A percentile compares a stretch with the other conserved stretches of the same genome.
Evolutionary conservation across 2,113 vertebrate genomes (phyloP).

Genomic region (Ascaphus truei): DNA sequence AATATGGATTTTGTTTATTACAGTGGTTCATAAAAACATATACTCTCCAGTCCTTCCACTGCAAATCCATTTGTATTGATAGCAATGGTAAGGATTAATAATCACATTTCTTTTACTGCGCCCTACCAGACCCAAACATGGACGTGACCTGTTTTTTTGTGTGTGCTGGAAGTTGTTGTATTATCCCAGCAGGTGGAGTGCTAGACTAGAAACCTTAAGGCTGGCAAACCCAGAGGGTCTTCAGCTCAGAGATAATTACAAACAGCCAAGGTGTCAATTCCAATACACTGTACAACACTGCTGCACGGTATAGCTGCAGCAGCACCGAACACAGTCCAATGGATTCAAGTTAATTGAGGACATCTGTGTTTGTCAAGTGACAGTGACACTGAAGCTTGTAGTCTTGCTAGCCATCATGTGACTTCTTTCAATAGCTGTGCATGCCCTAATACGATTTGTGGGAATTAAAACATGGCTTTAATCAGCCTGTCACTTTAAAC

Average conservation of each 20-base stretch:
- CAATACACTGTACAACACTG: neutral
- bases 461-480: no score
- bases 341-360: neutral
- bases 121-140: neutral
- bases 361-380: neutral
- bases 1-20: no score
- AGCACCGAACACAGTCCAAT: neutral
- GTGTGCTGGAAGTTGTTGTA: neutral
- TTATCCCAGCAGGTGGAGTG: slow-evolving; percentile 7
- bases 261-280: slow-evolving; percentile 1
- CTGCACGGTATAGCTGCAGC: neutral
- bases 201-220: neutral
- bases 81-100: neutral
- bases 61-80: neutral
- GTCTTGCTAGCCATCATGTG: no score
- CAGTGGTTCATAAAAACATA: no score
- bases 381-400: neutral
- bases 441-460: no score
- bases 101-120: neutral
- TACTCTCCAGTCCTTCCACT: no score
- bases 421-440: no score
- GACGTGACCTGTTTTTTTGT: neutral
- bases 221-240: neutral
- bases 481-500: no score
- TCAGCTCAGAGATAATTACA: neutral